These are phyloP conservation scores for Pyrgilauda ruficollis DNA, from an alignment of 2,113 vertebrate species.

Conservation along the genomic window DNA sequence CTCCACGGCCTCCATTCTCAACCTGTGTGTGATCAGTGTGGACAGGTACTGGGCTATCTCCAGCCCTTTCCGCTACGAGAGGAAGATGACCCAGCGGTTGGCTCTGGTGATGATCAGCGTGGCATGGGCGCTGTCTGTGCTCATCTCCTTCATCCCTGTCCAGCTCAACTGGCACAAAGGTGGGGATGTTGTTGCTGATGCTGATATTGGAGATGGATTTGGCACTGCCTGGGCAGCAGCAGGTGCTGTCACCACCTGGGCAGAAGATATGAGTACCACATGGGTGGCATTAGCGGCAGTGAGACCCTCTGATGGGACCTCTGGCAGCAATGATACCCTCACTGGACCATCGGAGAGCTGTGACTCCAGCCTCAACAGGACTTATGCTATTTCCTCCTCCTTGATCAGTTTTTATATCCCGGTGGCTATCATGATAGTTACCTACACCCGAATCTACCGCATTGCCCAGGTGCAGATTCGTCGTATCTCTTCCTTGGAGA, in stretches of 20 bases:
- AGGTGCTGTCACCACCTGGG: constrained; percentile 25
- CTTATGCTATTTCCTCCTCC: constrained; percentile 93
- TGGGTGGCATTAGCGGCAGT: constrained; percentile 44
- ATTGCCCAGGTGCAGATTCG: constrained; percentile 91
- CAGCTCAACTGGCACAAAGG: constrained; percentile 94
- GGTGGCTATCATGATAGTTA: constrained; percentile 93
- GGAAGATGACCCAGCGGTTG: constrained; percentile 89
- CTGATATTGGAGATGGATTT: background rate
- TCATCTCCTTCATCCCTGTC: constrained; percentile 95
- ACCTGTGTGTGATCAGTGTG: constrained; percentile 92
- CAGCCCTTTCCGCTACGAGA: constrained; percentile 91
- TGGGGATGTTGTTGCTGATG: constrained; percentile 31
- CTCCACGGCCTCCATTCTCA: constrained; percentile 94
- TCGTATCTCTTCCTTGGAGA: constrained; percentile 87
- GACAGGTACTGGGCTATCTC: constrained; percentile 97
- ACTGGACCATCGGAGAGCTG: constrained; percentile 72
- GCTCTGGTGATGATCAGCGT: constrained; percentile 87
- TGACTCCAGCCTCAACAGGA: constrained; percentile 91
- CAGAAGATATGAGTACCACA: constrained; percentile 40
- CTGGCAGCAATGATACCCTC: background rate
- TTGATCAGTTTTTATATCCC: constrained; percentile 96
- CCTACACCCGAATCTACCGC: constrained; percentile 92
- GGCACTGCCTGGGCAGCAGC: constrained; percentile 15
- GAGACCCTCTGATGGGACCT: constrained; percentile 9
- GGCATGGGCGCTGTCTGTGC: constrained; percentile 88